Evolutionary conservation across 2,888 invertebrate species (phyloP).

Genomic region (Drosophila vallismaia): DNA sequence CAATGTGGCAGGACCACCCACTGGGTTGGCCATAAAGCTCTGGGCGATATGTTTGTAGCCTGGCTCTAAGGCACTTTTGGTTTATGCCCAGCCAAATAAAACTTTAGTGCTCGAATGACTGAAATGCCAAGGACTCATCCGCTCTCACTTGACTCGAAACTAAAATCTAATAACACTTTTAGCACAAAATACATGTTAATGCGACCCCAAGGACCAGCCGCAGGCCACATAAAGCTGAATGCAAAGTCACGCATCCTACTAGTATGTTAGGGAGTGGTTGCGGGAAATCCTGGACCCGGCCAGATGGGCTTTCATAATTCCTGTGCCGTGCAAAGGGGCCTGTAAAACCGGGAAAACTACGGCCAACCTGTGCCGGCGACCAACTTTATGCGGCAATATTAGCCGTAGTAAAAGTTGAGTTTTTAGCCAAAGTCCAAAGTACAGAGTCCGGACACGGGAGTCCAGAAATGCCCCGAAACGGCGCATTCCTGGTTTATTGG

Average conservation of each 20-base stretch:
- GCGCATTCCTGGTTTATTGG: conserved; percentile 68
- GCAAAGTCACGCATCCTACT: conserved; percentile 64
- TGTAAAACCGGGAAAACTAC: conserved; percentile 26
- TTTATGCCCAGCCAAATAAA: conserved; percentile 71
- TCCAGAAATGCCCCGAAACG: conserved; percentile 37
- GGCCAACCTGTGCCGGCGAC: conserved; percentile 61
- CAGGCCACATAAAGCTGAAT: conserved; percentile 52
- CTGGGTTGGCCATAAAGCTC: conserved; percentile 39
- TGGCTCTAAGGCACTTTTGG: conserved; percentile 74
- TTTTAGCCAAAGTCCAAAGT: conserved; percentile 51
- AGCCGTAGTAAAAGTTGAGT: conserved; percentile 73
- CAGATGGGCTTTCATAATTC: conserved; percentile 47
- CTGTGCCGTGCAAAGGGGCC: conserved; percentile 31
- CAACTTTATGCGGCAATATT: conserved; percentile 73
- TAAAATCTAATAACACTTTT: conserved; percentile 80
- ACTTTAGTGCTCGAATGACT: conserved; percentile 68
- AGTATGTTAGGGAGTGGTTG: not conserved
- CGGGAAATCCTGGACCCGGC: not conserved
- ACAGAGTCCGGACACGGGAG: not conserved
- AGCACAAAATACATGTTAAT: conserved; percentile 80
- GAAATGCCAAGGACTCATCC: conserved; percentile 27
- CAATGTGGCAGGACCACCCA: conserved; percentile 8
- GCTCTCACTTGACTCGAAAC: conserved; percentile 73
- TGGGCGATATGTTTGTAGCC: conserved; percentile 64
- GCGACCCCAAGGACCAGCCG: conserved; percentile 64